Conservation (phyloP, 64 coral and sea anemone genomes). For the Montipora sp. region DNA sequence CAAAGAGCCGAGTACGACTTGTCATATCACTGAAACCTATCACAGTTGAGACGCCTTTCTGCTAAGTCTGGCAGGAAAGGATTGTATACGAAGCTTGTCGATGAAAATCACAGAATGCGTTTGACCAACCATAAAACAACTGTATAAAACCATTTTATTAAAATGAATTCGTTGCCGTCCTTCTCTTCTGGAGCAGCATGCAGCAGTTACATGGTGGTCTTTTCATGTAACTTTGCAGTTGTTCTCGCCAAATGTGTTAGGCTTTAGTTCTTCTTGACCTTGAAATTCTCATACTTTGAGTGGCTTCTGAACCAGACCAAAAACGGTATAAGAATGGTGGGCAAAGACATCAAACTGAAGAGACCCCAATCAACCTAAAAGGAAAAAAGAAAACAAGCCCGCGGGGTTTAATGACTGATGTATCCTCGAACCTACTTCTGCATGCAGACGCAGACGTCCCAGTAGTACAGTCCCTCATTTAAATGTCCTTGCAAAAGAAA, state of each 20-base stretch:
- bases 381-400: neutral
- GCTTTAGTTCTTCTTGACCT: constrained; percentile 87
- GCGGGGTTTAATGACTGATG: too few species aligned
- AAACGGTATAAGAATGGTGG: constrained; percentile 90
- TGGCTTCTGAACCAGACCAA: constrained; percentile 96
- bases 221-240: neutral
- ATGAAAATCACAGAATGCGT: neutral
- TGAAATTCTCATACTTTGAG: constrained; percentile 94
- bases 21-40: too few species aligned
- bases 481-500: too few species aligned
- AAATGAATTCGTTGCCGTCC: constrained; percentile 12
- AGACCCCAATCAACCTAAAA: constrained; percentile 97
- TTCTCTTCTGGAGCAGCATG: neutral
- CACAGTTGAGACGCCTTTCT: too few species aligned
- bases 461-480: too few species aligned
- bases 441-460: too few species aligned
- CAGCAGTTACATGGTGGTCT: neutral
- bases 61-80: too few species aligned
- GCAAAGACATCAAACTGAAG: constrained; percentile 91
- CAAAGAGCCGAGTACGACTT: too few species aligned
- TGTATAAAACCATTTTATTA: constrained; percentile 26
- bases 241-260: neutral
- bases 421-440: too few species aligned
- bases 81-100: too few species aligned
- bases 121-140: neutral